These are phyloP conservation scores for Cyclargus thomasi DNA, from an alignment of 1,140 invertebrate genomes.

Conservation along the genomic window DNA sequence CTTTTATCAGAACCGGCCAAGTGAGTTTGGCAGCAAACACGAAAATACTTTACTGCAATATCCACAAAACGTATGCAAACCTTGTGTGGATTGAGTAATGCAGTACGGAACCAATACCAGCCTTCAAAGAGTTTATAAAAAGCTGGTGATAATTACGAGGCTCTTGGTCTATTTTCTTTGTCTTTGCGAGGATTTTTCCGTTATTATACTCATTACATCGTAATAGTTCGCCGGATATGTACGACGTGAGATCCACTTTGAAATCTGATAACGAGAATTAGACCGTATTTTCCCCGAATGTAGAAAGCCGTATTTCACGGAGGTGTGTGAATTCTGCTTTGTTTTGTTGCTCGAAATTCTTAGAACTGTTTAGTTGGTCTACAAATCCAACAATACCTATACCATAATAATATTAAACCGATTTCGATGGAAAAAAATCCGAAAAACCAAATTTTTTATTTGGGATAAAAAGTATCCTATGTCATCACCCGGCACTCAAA, in stretches of 20 bases:
- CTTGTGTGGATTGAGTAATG: neutral
- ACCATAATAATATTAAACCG: too few species aligned
- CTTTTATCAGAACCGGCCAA: too few species aligned
- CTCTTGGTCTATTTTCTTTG: constrained; percentile 1
- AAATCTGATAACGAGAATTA: constrained; percentile 5
- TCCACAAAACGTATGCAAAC: too few species aligned
- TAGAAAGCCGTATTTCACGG: neutral
- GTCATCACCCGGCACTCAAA: too few species aligned
- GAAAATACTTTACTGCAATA: too few species aligned
- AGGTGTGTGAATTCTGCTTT: neutral
- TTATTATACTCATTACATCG: neutral
- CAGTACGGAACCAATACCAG: neutral
- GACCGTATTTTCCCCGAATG: constrained; percentile 2
- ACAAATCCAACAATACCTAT: too few species aligned
- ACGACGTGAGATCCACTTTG: constrained; percentile 1
- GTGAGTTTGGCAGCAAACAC: too few species aligned
- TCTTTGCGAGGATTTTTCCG: constrained; percentile 17
- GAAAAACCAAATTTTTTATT: too few species aligned
- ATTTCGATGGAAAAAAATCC: too few species aligned
- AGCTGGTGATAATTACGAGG: neutral
- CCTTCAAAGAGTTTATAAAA: neutral
- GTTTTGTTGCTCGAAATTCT: neutral
- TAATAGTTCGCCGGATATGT: neutral
- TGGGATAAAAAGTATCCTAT: too few species aligned
- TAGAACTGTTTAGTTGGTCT: too few species aligned